Evolutionary conservation across 2,113 vertebrate species (phyloP).

Genomic region (Indicator indicator): DNA sequence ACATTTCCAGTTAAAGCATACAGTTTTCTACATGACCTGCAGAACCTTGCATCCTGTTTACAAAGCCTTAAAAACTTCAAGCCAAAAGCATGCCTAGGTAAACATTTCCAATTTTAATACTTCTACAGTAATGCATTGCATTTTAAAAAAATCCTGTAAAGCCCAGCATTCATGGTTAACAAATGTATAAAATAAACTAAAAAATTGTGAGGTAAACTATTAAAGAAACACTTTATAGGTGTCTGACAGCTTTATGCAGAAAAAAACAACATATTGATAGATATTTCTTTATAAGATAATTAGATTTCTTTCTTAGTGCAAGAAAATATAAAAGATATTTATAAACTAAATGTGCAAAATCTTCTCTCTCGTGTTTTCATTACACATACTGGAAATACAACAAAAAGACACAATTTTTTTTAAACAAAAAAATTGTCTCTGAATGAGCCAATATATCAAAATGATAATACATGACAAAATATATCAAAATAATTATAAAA

Average conservation of each 20-base stretch:
- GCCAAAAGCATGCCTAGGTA: background rate
- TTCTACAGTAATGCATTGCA: background rate
- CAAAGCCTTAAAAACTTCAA: background rate
- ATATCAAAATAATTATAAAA: constrained; percentile 68
- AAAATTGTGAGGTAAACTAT: background rate
- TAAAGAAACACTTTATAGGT: background rate
- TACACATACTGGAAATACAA: constrained; percentile 36
- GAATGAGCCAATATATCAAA: constrained; percentile 54
- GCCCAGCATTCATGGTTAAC: background rate
- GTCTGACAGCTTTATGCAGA: background rate
- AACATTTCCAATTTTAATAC: background rate
- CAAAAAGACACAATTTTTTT: constrained; percentile 2
- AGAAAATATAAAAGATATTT: constrained; percentile 22
- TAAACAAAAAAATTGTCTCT: background rate
- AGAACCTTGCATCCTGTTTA: background rate
- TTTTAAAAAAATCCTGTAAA: background rate
- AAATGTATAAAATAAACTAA: background rate
- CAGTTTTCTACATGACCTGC: background rate
- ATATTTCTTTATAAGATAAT: background rate
- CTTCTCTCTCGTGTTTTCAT: constrained; percentile 34
- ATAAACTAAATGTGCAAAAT: constrained; percentile 17
- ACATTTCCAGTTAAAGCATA: background rate
- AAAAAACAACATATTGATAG: background rate
- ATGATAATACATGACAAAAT: constrained; percentile 67
- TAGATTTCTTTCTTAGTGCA: background rate